Evolutionary conservation across 2,888 invertebrate genomes (phyloP), one percentile per base, ranked within the genome.

Genomic region (Platycnemis pennipes): DNA sequence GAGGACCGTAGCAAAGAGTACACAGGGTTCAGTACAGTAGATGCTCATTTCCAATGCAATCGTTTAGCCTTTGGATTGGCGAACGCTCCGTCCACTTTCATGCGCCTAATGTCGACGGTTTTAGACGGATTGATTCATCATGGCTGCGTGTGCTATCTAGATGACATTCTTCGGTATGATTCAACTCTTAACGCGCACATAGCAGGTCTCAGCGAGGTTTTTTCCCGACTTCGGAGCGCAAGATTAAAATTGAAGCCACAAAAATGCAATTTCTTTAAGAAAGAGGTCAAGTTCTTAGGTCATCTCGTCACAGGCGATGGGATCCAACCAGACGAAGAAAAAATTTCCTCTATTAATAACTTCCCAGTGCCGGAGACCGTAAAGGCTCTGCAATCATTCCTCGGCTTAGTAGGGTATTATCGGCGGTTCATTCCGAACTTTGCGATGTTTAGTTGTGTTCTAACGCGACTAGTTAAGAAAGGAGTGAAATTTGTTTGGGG

Each of bases 31-130:
- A 69, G 69, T 31, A 69, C 69, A n/a, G n/a, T 69, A 69, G 69
- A n/a, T 69, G 4, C 5, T 16, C 26, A 44, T 86, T 45, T 44
- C 22, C 45, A 86, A 11, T 86, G 13, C 8, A 86, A 86, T 44
- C 16, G 44, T 0, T 44, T 86, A 44, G 45, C 44, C 0, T 86
- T 86, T 45, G 86, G 86, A 2, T 45, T 44, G 19, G 86, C 86
- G 22, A 86, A 86, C 11, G 86, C 44, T 16, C 86, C 86, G 0
- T 86, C 86, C 42, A 86, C 86, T 2, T 86, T 86, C 86, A 86
- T 86, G 86, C 44, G 86, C 69, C 31, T 69, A 69, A 69, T 69
- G 69, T 69, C 69, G 31, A 69, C 31, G 69, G 69, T 69, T 31
- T 69, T 69, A 69, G 69, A 69, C 31, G 69, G 69, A 4, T n/a